Conservation (phyloP, 2,113 vertebrate species). For the Alectura lathami region DNA sequence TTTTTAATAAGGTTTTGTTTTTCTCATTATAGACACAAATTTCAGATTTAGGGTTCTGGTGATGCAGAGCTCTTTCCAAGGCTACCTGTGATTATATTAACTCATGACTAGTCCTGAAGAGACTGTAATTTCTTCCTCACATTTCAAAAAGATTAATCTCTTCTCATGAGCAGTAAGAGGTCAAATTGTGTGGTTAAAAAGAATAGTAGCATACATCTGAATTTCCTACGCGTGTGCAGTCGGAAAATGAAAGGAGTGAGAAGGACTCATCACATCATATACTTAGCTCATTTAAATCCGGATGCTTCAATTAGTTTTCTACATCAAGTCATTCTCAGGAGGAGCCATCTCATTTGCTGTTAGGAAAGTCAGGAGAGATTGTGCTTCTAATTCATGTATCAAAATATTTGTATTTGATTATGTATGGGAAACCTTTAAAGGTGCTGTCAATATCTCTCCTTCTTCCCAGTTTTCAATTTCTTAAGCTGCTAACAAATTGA, state of each 20-base stretch:
- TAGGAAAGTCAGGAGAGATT: neutral
- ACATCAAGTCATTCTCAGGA: neutral
- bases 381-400: neutral
- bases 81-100: neutral
- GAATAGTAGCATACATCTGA: neutral
- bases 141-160: constrained; percentile 30
- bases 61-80: neutral
- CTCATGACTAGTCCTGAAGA: neutral
- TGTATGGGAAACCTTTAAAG: neutral
- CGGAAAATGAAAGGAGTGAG: constrained; percentile 38
- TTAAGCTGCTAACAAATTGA: neutral
- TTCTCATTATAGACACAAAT: neutral
- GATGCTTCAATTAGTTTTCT: constrained; percentile 25
- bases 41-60: neutral
- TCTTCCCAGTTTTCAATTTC: neutral
- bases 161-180: neutral
- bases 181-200: neutral
- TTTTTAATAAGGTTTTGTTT: neutral
- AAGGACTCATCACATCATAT: constrained; percentile 8
- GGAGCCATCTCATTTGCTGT: neutral
- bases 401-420: neutral
- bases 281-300: constrained; percentile 27
- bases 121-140: constrained; percentile 39
- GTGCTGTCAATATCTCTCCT: neutral
- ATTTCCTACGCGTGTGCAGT: constrained; percentile 9